Conservation (phyloP, 2,888 invertebrate species). For the Embidobia sp. region DNA sequence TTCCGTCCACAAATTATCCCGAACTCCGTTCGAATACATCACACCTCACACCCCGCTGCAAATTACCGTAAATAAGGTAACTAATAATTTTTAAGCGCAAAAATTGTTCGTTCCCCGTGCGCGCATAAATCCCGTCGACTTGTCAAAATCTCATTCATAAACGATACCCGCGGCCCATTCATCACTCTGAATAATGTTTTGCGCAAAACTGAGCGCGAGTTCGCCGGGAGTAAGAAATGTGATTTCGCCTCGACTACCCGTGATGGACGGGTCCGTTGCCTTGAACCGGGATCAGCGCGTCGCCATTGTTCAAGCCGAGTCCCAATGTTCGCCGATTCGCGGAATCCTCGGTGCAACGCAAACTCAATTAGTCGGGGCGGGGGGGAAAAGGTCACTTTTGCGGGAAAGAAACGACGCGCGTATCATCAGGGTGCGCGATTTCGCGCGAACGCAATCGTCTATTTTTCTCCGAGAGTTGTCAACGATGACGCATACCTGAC, state of each 20-base stretch:
- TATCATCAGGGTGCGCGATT: too few species aligned
- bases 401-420: too few species aligned
- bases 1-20: slow-evolving; percentile 57
- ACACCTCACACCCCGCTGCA: slow-evolving; percentile 38
- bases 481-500: slow-evolving; percentile 35
- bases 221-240: slow-evolving; percentile 51
- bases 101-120: slow-evolving; percentile 57
- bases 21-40: slow-evolving; percentile 51
- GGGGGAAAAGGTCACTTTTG: too few species aligned
- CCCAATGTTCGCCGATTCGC: not conserved
- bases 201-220: slow-evolving; percentile 55
- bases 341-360: too few species aligned
- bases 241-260: slow-evolving; percentile 51
- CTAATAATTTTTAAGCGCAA: slow-evolving; percentile 61
- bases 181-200: slow-evolving; percentile 60
- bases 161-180: slow-evolving; percentile 57
- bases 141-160: slow-evolving; percentile 63
- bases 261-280: slow-evolving; percentile 60
- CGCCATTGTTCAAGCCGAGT: slow-evolving; percentile 29
- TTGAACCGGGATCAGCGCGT: slow-evolving; percentile 50
- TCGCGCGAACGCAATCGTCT: too few species aligned
- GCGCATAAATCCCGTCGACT: slow-evolving; percentile 58
- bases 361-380: too few species aligned
- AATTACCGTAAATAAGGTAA: slow-evolving; percentile 62
- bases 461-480: too few species aligned